Conservation (phyloP, 2,797 vertebrate species). For the Karalla daura region DNA sequence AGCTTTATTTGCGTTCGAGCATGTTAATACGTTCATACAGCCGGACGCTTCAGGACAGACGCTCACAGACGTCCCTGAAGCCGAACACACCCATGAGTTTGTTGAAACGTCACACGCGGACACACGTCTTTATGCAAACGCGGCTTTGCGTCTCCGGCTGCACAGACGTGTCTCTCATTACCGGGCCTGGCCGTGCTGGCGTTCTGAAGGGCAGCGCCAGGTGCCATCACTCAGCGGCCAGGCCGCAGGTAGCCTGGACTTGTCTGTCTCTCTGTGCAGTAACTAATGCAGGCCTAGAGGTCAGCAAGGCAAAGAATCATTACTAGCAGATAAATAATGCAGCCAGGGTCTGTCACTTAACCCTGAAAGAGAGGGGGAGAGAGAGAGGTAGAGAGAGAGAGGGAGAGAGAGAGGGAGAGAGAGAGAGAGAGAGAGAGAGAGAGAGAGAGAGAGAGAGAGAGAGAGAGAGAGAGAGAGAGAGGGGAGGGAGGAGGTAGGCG, state of each 20-base stretch:
- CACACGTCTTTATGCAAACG: background rate
- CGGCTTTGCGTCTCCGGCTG: slow-evolving; percentile 2
- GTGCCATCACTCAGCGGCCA: slow-evolving; percentile 59
- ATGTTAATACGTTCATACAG: slow-evolving; percentile 1
- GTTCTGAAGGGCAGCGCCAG: slow-evolving; percentile 40
- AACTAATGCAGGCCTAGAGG: slow-evolving; percentile 69
- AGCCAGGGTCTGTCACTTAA: slow-evolving; percentile 53
- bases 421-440: background rate
- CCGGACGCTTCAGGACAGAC: background rate
- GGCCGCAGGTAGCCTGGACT: slow-evolving; percentile 39
- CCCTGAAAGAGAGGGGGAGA: slow-evolving; percentile 13
- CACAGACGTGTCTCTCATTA: slow-evolving; percentile 61
- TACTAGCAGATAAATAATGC: slow-evolving; percentile 76
- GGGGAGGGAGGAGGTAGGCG: slow-evolving; percentile 1
- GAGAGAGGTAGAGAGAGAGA: slow-evolving; percentile 3
- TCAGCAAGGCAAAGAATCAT: slow-evolving; percentile 77
- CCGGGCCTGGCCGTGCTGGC: slow-evolving; percentile 39
- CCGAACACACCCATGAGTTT: background rate
- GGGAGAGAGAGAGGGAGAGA: no score
- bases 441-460: slow-evolving; percentile 8
- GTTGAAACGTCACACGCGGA: background rate
- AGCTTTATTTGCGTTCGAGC: slow-evolving; percentile 13
- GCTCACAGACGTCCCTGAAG: slow-evolving; percentile 11
- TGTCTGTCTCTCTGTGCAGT: slow-evolving; percentile 27
- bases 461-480: slow-evolving; percentile 5